phyloP scores from a whole-genome alignment of 1,140 invertebrate species.

The Saxidomus purpurata region DNA sequence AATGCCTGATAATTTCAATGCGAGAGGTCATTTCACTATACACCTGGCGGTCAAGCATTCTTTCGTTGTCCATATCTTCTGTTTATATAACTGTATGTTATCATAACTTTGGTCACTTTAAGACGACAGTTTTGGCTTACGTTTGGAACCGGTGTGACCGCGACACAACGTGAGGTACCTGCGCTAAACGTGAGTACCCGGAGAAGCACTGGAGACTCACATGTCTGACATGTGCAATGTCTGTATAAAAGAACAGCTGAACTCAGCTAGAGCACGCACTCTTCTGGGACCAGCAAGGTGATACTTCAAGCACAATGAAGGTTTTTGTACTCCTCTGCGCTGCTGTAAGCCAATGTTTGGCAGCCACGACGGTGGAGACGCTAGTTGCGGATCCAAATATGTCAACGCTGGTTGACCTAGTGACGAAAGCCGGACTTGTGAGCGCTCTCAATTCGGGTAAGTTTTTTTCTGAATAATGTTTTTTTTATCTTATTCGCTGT shows the following conservation, averaged over 20 bases:
- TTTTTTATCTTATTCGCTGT: too few species aligned
- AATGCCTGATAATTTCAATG: too few species aligned
- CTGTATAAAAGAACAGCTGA: neutral
- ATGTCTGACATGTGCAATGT: neutral
- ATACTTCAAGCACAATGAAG: neutral
- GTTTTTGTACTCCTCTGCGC: neutral
- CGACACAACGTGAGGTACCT: neutral
- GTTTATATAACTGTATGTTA: neutral
- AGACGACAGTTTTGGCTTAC: neutral
- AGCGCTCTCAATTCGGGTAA: conserved; percentile 30
- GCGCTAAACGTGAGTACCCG: neutral
- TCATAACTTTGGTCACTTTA: neutral
- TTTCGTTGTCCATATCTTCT: neutral
- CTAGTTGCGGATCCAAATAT: conserved; percentile 2
- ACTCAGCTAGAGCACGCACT: neutral
- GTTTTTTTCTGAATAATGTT: neutral
- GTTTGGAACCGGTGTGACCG: neutral
- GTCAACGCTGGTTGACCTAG: conserved; percentile 17
- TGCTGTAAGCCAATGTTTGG: conserved; percentile 28
- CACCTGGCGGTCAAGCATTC: neutral
- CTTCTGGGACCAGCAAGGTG: neutral
- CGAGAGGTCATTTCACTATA: too few species aligned
- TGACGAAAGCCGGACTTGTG: conserved; percentile 34
- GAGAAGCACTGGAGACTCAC: neutral
- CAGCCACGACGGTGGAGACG: conserved; percentile 26